A percentile compares a stretch with the other conserved stretches of the same genome.
Evolutionary conservation across 1,140 invertebrate genomes (phyloP).

Genomic region (Trypoxylus dichotomus): DNA sequence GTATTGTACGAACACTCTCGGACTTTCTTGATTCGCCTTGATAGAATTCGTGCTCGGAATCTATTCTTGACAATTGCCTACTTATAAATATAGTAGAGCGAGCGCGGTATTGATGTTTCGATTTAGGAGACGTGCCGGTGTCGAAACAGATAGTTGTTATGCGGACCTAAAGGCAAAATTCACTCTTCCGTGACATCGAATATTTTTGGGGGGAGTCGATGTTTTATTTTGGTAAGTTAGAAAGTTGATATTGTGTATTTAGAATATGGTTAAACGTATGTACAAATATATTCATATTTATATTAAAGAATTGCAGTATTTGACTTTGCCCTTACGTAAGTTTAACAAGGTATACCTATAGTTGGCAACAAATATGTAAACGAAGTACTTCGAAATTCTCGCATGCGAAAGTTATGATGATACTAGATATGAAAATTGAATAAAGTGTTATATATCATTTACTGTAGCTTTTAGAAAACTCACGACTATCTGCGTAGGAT

Average conservation of each 20-base stretch:
- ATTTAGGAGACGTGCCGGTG: constrained; percentile 5
- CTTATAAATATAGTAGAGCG: constrained; percentile 8
- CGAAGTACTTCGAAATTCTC: no score
- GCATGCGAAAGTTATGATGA: no score
- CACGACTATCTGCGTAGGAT: no score
- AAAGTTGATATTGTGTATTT: neutral
- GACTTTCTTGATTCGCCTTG: constrained; percentile 30
- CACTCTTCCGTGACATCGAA: neutral
- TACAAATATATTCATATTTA: no score
- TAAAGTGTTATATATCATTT: no score
- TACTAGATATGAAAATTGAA: no score
- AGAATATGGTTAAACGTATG: no score
- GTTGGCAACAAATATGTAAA: no score
- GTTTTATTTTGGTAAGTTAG: neutral
- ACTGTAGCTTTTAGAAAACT: no score
- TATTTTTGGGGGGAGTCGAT: neutral
- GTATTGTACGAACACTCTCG: constrained; percentile 26
- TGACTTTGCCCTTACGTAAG: no score
- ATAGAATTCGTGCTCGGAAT: constrained; percentile 34
- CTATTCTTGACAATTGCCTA: constrained; percentile 13
- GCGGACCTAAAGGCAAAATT: neutral
- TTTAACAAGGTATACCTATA: no score
- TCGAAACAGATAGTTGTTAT: constrained; percentile 27
- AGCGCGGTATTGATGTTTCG: constrained; percentile 10
- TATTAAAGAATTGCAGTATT: no score